Evolutionary conservation across 2,113 vertebrate genomes (phyloP).

Genomic region (Seriola aureovittata): DNA sequence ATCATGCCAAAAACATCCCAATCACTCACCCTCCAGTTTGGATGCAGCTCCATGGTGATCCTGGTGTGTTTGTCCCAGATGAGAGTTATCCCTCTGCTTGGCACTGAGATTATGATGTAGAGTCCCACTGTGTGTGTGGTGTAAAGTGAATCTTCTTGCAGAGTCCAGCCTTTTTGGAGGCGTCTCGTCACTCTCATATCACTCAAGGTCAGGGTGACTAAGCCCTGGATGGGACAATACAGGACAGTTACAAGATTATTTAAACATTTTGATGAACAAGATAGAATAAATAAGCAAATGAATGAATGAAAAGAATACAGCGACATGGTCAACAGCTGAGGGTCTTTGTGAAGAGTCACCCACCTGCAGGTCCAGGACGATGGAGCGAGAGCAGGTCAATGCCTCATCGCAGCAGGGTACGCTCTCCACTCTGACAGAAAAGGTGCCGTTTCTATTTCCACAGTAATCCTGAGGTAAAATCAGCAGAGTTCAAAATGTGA

Average conservation of each 20-base stretch:
- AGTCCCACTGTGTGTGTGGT: slow-evolving; percentile 85
- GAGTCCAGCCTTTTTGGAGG: slow-evolving; percentile 10
- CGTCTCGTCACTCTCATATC: slow-evolving; percentile 73
- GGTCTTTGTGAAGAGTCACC: neutral
- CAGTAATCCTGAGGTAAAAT: slow-evolving; percentile 83
- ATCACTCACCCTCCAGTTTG: slow-evolving; percentile 82
- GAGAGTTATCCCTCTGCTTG: slow-evolving; percentile 78
- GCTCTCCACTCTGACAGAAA: slow-evolving; percentile 86
- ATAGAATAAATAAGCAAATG: neutral
- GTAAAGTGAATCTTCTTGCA: slow-evolving; percentile 66
- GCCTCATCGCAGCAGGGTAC: slow-evolving; percentile 90
- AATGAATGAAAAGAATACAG: neutral
- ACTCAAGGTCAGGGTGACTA: slow-evolving; percentile 69
- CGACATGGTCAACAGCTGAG: neutral
- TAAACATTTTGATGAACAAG: neutral
- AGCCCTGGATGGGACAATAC: slow-evolving; percentile 51
- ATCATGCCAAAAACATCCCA: neutral
- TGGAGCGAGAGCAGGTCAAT: slow-evolving; percentile 87
- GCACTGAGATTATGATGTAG: slow-evolving; percentile 84
- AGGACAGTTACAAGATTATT: neutral
- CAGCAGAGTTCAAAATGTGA: neutral
- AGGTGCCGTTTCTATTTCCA: slow-evolving; percentile 73
- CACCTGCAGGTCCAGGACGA: slow-evolving; percentile 85
- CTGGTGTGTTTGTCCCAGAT: slow-evolving; percentile 91
- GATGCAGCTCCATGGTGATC: slow-evolving; percentile 80